Base-by-base conservation (phyloP, 1,140 invertebrate species). In the Drosophila lini region DNA sequence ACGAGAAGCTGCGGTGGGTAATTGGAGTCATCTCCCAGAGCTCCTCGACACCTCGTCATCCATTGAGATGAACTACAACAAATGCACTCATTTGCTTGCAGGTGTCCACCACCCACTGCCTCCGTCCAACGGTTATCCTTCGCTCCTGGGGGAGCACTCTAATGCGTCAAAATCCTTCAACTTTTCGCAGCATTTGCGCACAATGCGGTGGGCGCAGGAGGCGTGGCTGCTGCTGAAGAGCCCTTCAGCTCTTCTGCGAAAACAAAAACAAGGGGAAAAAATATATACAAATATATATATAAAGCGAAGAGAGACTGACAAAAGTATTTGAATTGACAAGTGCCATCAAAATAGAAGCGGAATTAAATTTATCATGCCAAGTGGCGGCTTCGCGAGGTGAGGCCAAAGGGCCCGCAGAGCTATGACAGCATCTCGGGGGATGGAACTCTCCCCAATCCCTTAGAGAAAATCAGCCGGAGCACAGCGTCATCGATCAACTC, bases 271-370 rank as follows among this genome's bases (percentile, higher is more conserved):
- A 55, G 76, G 38, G 42, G 3, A 32, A 42, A 56, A 74, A 75
- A 28, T 25, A 16, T 42, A 60, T 65, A 83, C 28, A 48, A 10
- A 16, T 22, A 31, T 44, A 42, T 32, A 25, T 61, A 63, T 56
- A 84, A 67, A 78, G 67, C 11, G 55, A 28, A 56, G 56, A 76
- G 57, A 62, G 70, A 84, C 79, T 84, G 78, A 71, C 84, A 78
- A 89, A 88, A 88, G 84, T 84, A 88, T 88, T 88, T 88, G 84
- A 88, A 88, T 88, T 88, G 84, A 88, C 84, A 88, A 88, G 84
- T 88, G 80, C 84, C 84, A 89, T 88, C 84, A 88, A 88, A 88
- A 88, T 88, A 88, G 80, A 88, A 88, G 80, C 84, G 84, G 85
- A 88, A 88, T 88, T 88, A 88, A 88, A 88, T 88, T 88, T 88